Evolutionary conservation across 2,888 invertebrate genomes (phyloP).

Genomic region (Euphydryas editha): DNA sequence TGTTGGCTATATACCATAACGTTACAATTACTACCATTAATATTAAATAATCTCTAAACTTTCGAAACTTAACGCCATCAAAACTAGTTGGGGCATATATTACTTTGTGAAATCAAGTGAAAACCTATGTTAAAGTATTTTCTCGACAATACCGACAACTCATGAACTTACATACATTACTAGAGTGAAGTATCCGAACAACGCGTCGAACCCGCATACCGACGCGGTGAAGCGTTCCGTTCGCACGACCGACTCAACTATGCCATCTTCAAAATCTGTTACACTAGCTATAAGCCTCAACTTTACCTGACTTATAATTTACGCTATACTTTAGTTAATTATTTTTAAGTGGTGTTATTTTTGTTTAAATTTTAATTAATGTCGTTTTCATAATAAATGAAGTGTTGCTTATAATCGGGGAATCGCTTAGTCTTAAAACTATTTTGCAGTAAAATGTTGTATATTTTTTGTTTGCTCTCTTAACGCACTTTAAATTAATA

Average conservation of each 20-base stretch:
- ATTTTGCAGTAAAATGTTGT: no score
- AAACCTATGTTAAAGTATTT: slow-evolving; percentile 4
- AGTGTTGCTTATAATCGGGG: no score
- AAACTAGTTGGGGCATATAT: neutral
- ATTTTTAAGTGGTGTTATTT: no score
- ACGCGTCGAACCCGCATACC: slow-evolving; percentile 28
- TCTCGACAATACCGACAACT: neutral
- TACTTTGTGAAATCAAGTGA: neutral
- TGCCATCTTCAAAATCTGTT: slow-evolving; percentile 4
- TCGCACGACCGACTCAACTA: slow-evolving; percentile 14
- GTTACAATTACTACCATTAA: no score
- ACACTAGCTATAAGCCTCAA: neutral
- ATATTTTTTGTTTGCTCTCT: no score
- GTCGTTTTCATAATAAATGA: no score
- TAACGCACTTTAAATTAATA: no score
- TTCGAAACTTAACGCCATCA: no score
- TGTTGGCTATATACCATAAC: no score
- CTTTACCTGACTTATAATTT: neutral
- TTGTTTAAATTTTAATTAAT: no score
- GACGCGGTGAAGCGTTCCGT: slow-evolving; percentile 18
- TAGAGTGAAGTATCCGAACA: slow-evolving; percentile 4
- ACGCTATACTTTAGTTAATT: neutral
- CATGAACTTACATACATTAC: neutral
- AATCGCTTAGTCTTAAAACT: no score
- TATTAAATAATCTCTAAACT: no score